Evolutionary conservation across 1,140 invertebrate genomes (phyloP), one percentile per base, ranked within the genome.

Genomic region (Meloidogyne chitwoodi): DNA sequence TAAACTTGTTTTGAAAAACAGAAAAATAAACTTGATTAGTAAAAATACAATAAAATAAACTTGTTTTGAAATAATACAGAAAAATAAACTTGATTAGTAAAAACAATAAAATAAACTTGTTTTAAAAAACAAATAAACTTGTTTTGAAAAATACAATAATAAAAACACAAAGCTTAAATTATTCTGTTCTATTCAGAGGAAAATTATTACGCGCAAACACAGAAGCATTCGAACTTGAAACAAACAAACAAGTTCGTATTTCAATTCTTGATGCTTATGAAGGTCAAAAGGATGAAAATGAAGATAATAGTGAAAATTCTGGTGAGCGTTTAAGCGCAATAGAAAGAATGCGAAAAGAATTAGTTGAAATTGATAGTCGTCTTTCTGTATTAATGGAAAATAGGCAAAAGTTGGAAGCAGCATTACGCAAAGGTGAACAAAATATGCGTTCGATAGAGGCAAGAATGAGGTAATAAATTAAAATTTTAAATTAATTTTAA

Each of bases 231-330:
- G 83, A 87, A 26, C 68, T 85, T 24, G 81, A 86, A 72, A 84
- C 85, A 85, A 79, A 74, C 10, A 77, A 31, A 63, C 61, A 62
- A 22, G 82, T 83, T 0, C 84, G 86, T 70, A 67, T 71, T 38
- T 84, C 84, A 12, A 86, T 86, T 61, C 71, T 86, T 12, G 75
- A 63, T 29, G 84, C 84, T 11, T 86, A 85, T 83, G 85, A 86
- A 66, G 81, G 79, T 19, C 79, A 76, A 14, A 82, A 74, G 38
- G 74, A 82, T 56, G 76, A 74, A 26, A 78, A 85, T 34, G 85
- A 74, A 27, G 79, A 83, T 8, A 85, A 86, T 38, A 77, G 74
- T 24, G 76, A 76, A 11, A 80, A 84, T 27, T 80, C 76, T 61
- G 81, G 85, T 19, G 80, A 84, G 48, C 68, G 84, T 14, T 48